Conservation (phyloP, 1,140 invertebrate genomes). For the Penaeus vannamei region DNA sequence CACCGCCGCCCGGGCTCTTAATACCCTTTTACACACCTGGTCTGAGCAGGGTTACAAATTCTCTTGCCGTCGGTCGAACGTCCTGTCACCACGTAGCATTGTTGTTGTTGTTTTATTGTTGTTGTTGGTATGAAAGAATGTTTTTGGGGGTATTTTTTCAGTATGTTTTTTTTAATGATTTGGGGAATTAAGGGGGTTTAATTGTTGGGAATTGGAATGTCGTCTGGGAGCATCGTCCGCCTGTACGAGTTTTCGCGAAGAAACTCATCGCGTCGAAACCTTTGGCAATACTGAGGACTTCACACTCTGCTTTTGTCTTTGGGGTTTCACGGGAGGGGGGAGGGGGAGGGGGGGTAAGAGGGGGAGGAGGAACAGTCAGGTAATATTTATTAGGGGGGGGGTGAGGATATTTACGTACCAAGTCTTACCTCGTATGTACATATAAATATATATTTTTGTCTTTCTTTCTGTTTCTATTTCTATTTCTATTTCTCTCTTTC, state of each 20-base stretch:
- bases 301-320: slow-evolving; percentile 60
- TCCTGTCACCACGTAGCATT: neutral
- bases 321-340: neutral
- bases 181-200: too few relatives aligned
- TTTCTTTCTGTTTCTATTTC: too few relatives aligned
- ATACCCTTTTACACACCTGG: slow-evolving; percentile 45
- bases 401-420: neutral
- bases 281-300: slow-evolving; percentile 44
- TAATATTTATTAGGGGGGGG: slow-evolving; percentile 52
- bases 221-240: too few relatives aligned
- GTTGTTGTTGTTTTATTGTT: too few relatives aligned
- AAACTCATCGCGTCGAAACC: slow-evolving; percentile 6
- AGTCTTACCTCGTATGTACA: neutral
- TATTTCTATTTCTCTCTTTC: too few relatives aligned
- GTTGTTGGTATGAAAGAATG: too few relatives aligned
- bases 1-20: slow-evolving; percentile 25
- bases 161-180: too few relatives aligned
- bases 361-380: slow-evolving; percentile 48
- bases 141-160: too few relatives aligned
- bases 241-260: neutral
- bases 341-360: slow-evolving; percentile 18
- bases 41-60: slow-evolving; percentile 19
- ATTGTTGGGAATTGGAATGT: too few relatives aligned
- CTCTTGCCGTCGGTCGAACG: neutral
- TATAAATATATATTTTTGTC: too few relatives aligned